These are phyloP conservation scores for Pristionchus mayeri DNA, from an alignment of 2,888 invertebrate species.

Conservation along the genomic window DNA sequence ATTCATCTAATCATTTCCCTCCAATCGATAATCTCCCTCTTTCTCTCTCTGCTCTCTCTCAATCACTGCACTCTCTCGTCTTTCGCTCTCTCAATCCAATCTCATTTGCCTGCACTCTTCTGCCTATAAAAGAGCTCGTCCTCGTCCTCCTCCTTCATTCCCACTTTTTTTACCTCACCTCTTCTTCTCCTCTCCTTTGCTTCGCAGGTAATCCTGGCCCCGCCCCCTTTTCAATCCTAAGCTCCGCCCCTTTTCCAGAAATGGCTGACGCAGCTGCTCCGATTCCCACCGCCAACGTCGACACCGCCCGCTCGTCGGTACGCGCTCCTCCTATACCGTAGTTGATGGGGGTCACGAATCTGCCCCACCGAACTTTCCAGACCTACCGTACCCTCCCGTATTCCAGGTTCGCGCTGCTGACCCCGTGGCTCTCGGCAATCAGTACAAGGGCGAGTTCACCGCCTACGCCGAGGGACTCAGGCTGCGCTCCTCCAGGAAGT, in stretches of 20 bases:
- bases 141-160: not conserved
- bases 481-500: not conserved
- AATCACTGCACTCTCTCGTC: too few relatives aligned
- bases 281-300: not conserved
- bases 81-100: not conserved
- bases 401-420: not conserved
- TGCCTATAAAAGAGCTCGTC: not conserved
- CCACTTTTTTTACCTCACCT: not conserved
- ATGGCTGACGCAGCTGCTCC: constrained; percentile 28
- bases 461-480: constrained; percentile 45
- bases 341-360: not conserved
- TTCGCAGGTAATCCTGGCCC: not conserved
- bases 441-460: constrained; percentile 58
- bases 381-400: not conserved
- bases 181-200: not conserved
- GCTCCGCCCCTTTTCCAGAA: not conserved
- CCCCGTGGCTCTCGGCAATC: constrained; percentile 23
- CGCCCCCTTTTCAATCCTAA: not conserved
- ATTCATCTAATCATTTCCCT: too few relatives aligned
- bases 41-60: not conserved
- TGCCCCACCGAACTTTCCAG: not conserved
- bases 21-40: not conserved
- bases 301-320: not conserved
- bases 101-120: not conserved
- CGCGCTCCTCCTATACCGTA: not conserved